These are phyloP conservation scores for Pyrgilauda ruficollis DNA, from an alignment of 2,113 vertebrate species.

Conservation along the genomic window DNA sequence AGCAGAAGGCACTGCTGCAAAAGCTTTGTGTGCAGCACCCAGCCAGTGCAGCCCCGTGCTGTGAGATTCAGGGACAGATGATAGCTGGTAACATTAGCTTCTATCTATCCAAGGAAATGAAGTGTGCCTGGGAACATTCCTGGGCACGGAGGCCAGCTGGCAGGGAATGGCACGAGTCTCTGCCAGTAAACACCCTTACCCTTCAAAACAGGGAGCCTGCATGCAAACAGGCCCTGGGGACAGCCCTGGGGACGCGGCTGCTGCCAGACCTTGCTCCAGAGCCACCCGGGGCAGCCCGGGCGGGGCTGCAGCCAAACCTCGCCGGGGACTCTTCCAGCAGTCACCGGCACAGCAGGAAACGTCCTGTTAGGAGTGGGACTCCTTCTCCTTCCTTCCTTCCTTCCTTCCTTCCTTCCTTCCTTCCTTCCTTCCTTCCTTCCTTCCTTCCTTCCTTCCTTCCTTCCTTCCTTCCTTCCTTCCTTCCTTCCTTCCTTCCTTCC, in stretches of 20 bases:
- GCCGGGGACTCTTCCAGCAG: neutral
- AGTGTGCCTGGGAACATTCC: constrained; percentile 57
- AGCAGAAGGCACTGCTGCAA: neutral
- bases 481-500: neutral
- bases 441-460: neutral
- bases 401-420: neutral
- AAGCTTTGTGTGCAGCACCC: neutral
- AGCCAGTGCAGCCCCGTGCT: neutral
- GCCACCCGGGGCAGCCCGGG: neutral
- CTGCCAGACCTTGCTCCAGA: neutral
- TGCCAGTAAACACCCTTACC: constrained; percentile 22
- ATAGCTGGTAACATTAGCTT: neutral
- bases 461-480: neutral
- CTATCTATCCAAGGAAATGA: constrained; percentile 19
- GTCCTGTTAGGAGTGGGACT: no score
- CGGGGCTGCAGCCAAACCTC: neutral
- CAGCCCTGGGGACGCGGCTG: neutral
- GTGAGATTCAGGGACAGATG: neutral
- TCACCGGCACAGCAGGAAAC: neutral
- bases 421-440: neutral
- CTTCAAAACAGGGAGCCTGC: constrained; percentile 31
- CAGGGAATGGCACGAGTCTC: accelerated
- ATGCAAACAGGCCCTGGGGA: constrained; percentile 2
- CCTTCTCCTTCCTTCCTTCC: neutral
- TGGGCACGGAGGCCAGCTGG: constrained; percentile 37